Evolutionary conservation across 2,888 invertebrate species (phyloP).

Genomic region (Philopedon plagiatum): DNA sequence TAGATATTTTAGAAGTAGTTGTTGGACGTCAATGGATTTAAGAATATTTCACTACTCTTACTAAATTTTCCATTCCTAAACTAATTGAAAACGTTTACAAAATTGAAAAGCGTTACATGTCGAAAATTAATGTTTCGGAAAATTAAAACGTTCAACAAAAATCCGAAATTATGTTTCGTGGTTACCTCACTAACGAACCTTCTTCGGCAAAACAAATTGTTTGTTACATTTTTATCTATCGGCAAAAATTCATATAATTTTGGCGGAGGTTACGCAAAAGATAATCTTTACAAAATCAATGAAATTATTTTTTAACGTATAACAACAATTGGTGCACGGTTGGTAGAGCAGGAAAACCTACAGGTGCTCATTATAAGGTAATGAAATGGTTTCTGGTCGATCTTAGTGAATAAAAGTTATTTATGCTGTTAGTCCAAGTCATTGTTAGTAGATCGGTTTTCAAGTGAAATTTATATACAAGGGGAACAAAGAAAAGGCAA

Average conservation of each 20-base stretch:
- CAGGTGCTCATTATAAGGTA: slow-evolving; percentile 4
- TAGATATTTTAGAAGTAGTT: too few relatives aligned
- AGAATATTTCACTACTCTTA: too few relatives aligned
- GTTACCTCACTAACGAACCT: background rate
- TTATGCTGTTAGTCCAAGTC: too few relatives aligned
- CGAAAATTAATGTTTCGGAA: slow-evolving; percentile 2
- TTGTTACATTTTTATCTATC: slow-evolving; percentile 7
- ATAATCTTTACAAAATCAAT: slow-evolving; percentile 12
- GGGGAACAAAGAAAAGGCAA: too few relatives aligned
- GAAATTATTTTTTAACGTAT: slow-evolving; percentile 1
- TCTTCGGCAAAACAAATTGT: background rate
- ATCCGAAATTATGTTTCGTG: background rate
- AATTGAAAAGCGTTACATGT: slow-evolving; percentile 7
- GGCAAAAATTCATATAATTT: slow-evolving; percentile 3
- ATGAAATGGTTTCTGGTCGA: background rate
- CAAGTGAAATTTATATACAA: too few relatives aligned
- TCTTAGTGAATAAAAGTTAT: background rate
- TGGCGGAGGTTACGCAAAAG: background rate
- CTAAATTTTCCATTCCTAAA: too few relatives aligned
- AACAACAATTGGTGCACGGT: background rate
- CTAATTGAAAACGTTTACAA: background rate
- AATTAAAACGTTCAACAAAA: background rate
- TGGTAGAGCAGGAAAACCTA: background rate
- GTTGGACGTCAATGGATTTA: too few relatives aligned
- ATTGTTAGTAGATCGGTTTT: too few relatives aligned